Evolutionary conservation across 2,113 vertebrate species (phyloP), one percentile per base, ranked within the genome.

Genomic region (Rhynchopsitta pachyrhyncha): DNA sequence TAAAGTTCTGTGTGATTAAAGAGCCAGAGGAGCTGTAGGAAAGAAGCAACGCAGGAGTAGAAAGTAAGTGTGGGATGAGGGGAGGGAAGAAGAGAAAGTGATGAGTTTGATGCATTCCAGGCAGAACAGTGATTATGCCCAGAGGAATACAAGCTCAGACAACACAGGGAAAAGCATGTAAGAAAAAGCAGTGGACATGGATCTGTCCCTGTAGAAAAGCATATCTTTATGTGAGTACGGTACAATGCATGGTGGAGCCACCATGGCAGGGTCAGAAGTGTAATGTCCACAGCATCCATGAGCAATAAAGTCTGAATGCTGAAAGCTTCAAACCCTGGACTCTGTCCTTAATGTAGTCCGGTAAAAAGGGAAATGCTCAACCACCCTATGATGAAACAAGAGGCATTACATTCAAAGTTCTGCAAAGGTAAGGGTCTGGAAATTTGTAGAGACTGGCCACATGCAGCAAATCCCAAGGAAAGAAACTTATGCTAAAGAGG

Each of bases 61-160:
- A 62, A 82, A 64, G 7, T 42, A 78, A 46, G 27, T 55, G n/a
- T 49, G 39, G 22, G 47, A 68, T 71, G 49, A 82, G 80, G 27
- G 27, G 9, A 74, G 7, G 46, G 31, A 70, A 71, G 41, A 44
- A 88, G 18, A 78, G 28, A 76, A 92, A 76, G 7, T 68, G 19
- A 39, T 88, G 70, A 42, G 19, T 67, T 73, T 74, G 60, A 39
- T 80, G 55, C 23, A 59, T 82, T 93, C 29, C 35, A 53, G 46
- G 60, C 41, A 74, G 60, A 82, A n/a, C 24, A 82, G 28, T 55
- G 46, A 49, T 84, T 74, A 67, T 24, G 4, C 22, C 37, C 42
- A 41, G 82, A 88, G 93, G 76, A 89, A 78, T 31, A 52, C 13
- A 39, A 27, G 8, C 27, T 87, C 69, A 90, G 70, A 82, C 81